Conservation (phyloP, 2,888 invertebrate genomes). For the Eristalinus aeneus region DNA sequence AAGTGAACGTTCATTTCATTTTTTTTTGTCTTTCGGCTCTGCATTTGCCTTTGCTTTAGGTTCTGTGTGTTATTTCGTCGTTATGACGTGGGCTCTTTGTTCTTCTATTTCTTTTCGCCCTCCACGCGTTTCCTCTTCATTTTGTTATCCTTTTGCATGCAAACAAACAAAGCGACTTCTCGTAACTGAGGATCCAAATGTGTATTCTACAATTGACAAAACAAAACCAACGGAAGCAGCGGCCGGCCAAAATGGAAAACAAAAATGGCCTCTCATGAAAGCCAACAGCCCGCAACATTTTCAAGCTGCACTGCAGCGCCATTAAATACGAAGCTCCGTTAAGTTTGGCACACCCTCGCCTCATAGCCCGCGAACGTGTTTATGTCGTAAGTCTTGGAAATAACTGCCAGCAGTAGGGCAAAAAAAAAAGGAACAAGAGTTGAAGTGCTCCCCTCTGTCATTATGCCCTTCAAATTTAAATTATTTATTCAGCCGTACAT, state of each 20-base stretch:
- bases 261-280: slow-evolving; percentile 32
- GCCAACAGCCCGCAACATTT: slow-evolving; percentile 60
- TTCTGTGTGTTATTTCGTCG: background rate
- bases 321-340: slow-evolving; percentile 63
- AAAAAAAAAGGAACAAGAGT: slow-evolving; percentile 29
- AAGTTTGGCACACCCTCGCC: slow-evolving; percentile 24
- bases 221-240: slow-evolving; percentile 42
- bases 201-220: slow-evolving; percentile 29
- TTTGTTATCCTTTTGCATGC: slow-evolving; percentile 41
- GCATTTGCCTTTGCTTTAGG: slow-evolving; percentile 11
- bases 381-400: background rate
- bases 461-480: slow-evolving; percentile 67
- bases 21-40: slow-evolving; percentile 35
- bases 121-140: slow-evolving; percentile 25
- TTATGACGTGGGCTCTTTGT: background rate
- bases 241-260: slow-evolving; percentile 13
- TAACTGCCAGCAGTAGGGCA: background rate
- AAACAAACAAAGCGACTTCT: slow-evolving; percentile 55
- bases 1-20: slow-evolving; percentile 54
- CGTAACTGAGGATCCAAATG: slow-evolving; percentile 25
- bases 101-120: background rate
- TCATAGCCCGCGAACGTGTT: background rate
- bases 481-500: slow-evolving; percentile 59
- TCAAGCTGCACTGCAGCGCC: slow-evolving; percentile 57
- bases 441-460: slow-evolving; percentile 50